phyloP scores from a whole-genome alignment of 2,113 vertebrate species.

The Melierax canorus region DNA sequence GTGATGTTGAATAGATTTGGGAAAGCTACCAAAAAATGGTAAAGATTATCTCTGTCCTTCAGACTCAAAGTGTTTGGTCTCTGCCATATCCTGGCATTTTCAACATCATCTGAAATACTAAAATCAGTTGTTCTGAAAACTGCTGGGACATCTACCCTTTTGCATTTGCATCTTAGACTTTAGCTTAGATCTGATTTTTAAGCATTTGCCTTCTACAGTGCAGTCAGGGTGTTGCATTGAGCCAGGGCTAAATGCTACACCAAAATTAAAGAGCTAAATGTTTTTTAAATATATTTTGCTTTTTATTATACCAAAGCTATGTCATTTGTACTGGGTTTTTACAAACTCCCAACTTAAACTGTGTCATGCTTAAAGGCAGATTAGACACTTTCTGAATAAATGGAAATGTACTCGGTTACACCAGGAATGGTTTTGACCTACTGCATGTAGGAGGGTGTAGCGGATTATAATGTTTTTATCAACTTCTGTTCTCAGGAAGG shows the following conservation, averaged over 20 bases:
- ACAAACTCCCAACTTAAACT: not conserved
- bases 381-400: not conserved
- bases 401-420: not conserved
- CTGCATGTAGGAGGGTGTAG: not conserved
- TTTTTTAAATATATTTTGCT: not conserved
- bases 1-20: not conserved
- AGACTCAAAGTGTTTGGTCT: not conserved
- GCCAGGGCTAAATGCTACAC: not conserved
- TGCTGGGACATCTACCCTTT: not conserved
- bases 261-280: not conserved
- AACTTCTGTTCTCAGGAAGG: not conserved
- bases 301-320: not conserved
- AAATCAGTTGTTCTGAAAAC: not conserved
- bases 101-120: not conserved
- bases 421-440: not conserved
- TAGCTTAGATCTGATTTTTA: not conserved
- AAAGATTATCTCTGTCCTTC: not conserved
- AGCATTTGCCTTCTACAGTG: not conserved
- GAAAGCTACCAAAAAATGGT: not conserved
- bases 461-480: constrained; percentile 16
- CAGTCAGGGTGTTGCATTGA: not conserved
- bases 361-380: not conserved
- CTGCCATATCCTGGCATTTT: not conserved
- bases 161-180: not conserved
- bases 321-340: not conserved